Evolutionary conservation across 2,797 vertebrate genomes (phyloP), one percentile per base, ranked within the genome.

Genomic region (Xenentodon cancila): DNA sequence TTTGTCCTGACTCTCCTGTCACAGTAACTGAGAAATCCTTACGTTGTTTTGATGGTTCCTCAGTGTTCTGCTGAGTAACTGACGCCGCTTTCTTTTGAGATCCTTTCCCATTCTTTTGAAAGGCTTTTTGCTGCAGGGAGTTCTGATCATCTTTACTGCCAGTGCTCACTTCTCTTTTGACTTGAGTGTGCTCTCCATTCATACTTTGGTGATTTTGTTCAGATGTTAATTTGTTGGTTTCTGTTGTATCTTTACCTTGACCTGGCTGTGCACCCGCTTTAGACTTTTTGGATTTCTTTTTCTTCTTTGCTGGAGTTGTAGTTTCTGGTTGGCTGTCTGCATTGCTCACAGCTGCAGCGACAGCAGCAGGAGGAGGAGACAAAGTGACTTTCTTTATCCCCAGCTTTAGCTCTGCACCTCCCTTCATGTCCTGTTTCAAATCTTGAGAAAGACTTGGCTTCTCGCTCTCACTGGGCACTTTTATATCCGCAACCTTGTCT

Each of bases 271-370:
- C 44, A 30, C 6, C 56, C 3, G 65, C 88, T 84, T 89, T 93
- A 8, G 91, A 89, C 74, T 92, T 94, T 79, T 92, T 94, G 64
- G 86, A 86, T 70, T 93, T 94, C 81, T 90, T 91, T 76, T 91
- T 93, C 85, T 82, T 94, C 71, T 89, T 93, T 55, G 61, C 9
- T 48, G 76, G 66, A 63, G 82, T 64, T 44, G 52, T 75, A 56
- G 46, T 72, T 75, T 81, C 86, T 52, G 53, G 46, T 74, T 87
- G 83, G 50, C 72, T 88, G 47, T 84, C 87, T 54, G 62, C 53
- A 40, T 60, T 34, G 16, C 51, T 79, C 37, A 27, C 47, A 62
- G 67, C 44, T 2, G 4, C 17, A 22, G 64, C 25, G 27, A 51
- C 37, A 51, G 66, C 30, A 50, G 61, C 37, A 60, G 60, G 51